Evolutionary conservation across 2,888 invertebrate species (phyloP), one percentile per base, ranked within the genome.

Genomic region (Torymus aiolomorphi): DNA sequence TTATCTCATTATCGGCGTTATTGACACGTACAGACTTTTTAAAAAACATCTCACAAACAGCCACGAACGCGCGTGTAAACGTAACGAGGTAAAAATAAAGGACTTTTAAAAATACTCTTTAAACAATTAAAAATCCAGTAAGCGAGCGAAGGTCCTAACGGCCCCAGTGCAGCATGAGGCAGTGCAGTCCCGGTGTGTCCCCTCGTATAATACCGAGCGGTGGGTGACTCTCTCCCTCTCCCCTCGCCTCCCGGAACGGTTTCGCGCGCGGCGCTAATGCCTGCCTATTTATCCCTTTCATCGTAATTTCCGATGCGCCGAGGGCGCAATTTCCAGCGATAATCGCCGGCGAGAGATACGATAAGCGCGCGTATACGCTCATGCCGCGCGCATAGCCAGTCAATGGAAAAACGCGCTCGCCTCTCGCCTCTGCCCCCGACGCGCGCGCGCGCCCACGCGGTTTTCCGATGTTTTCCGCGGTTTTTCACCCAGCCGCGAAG

Each of bases 221-320:
- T 14, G 67, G 13, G 52, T 54, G 13, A 0, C 52, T 54, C 51
- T 16, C 42, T 52, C 2, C 52, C 62, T 16, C 65, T 8, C 31
- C n/a, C 70, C n/a, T n/a, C 4, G 59, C 49, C 66, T n/a, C 62
- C 16, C 20, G 59, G 59, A 71, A 42, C 52, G 18, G 67, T 52
- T 67, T 52, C 66, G 8, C 71, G 63, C 56, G 14, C 65, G 65
- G 74, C 78, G 67, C 81, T 84, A 83, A 84, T 83, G 83, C 80
- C 80, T 51, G 62, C 77, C 83, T 82, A 81, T 82, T 83, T 82
- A 82, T 83, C 81, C 81, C 78, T 83, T 82, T 83, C 82, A 81
- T 83, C 83, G 73, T 81, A 82, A 83, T 82, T 84, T 84, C 82
- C 84, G 83, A 82, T 82, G 74, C 80, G 75, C 75, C 80, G 75